These are phyloP conservation scores for Glaucomys volans DNA, from an alignment of 2,113 vertebrate genomes.

Conservation along the genomic window DNA sequence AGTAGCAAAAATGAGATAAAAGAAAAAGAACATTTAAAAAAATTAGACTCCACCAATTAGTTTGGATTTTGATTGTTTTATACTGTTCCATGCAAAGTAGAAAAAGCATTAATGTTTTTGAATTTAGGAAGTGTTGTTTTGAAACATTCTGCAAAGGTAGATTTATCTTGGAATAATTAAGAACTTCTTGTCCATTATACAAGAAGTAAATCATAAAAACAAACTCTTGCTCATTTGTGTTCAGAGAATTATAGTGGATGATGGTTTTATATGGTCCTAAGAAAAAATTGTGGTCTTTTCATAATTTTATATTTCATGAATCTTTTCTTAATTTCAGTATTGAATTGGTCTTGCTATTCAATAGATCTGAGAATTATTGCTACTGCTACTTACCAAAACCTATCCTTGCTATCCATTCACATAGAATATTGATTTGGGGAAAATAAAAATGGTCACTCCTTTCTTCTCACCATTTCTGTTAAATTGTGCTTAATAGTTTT, in stretches of 20 bases:
- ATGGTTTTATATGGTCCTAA: background rate
- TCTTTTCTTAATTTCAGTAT: background rate
- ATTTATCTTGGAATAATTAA: constrained; percentile 47
- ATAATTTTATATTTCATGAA: background rate
- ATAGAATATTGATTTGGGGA: background rate
- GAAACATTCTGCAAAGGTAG: background rate
- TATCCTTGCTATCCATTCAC: background rate
- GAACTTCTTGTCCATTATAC: background rate
- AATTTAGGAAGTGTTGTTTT: constrained; percentile 26
- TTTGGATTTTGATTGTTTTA: background rate
- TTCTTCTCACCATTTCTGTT: background rate
- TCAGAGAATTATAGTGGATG: background rate
- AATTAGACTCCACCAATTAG: constrained; percentile 2
- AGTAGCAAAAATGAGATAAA: constrained; percentile 21
- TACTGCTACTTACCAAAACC: background rate
- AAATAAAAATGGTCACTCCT: background rate
- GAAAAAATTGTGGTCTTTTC: background rate
- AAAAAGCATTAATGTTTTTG: background rate
- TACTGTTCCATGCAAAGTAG: background rate
- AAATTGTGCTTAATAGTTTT: background rate
- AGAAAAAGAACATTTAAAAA: background rate
- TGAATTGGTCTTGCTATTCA: constrained; percentile 11
- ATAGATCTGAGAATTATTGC: background rate
- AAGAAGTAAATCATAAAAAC: background rate
- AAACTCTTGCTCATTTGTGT: background rate